Evolutionary conservation across 2,888 invertebrate species (phyloP), one percentile per base, ranked within the genome.

Genomic region (Melanargia galathea): DNA sequence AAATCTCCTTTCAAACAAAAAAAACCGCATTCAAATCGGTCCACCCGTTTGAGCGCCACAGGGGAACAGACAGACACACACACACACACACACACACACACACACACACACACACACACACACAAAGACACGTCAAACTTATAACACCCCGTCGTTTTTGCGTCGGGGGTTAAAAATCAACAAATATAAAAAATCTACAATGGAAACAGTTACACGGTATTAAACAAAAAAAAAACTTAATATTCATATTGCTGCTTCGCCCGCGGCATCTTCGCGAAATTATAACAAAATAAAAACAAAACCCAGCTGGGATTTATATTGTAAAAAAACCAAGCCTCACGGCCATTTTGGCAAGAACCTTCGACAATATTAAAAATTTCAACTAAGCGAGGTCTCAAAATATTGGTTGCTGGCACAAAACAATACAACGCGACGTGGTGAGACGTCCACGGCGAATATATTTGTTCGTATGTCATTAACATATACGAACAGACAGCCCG

Each of bases 221-320:
- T 71, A 74, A 73, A 78, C 76, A 82, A 81, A 86, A 87, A 86
- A 87, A 86, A 65, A 75, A 77, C 75, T 83, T 84, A 87, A 88
- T 87, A 87, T 86, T 87, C 86, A 86, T 86, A 86, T 83, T 73
- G 81, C 78, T 77, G 79, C 77, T 75, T 76, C 75, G 88, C 87
- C 84, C 73, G 85, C 81, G 86, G 89, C 87, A 77, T 79, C 83
- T 83, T 81, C 82, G 86, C 84, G 81, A 86, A 90, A 87, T 89
- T 88, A 88, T 87, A 86, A 86, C 86, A 84, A 88, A 88, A 89
- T 84, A 87, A 90, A 86, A 89, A 84, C 82, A 79, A 79, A 81
- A 80, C 79, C 66, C 73, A 68, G 68, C 75, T 72, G 73, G 75
- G 82, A 86, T 87, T 87, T 87, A 87, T 87, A 85, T 79, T 80